These are phyloP conservation scores for Ptilonorhynchus violaceus DNA, from an alignment of 2,113 vertebrate species.

Conservation along the genomic window DNA sequence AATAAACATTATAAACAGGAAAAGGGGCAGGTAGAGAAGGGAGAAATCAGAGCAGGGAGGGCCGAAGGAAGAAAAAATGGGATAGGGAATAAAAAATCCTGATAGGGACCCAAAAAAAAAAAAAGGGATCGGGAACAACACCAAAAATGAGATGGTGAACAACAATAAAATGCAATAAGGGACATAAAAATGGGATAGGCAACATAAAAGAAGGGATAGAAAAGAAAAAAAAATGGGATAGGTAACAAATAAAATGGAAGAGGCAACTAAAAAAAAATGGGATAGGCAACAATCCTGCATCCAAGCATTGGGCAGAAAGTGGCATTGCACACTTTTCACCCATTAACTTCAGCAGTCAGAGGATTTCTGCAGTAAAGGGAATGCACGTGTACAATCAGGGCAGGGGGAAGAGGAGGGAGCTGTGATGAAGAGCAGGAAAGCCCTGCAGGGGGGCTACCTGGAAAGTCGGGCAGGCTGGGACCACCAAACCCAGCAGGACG, in stretches of 20 bases:
- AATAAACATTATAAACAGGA: neutral
- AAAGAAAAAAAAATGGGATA: neutral
- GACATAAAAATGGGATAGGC: neutral
- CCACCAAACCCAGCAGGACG: neutral
- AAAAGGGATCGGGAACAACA: neutral
- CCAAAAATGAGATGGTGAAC: neutral
- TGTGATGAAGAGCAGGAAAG: neutral
- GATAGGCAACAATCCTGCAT: neutral
- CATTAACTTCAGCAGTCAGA: neutral
- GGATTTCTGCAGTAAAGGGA: neutral
- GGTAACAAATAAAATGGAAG: neutral
- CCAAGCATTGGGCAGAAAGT: neutral
- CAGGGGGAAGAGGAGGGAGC: neutral
- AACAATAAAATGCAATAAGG: neutral
- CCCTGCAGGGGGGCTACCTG: neutral
- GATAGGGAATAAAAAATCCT: neutral
- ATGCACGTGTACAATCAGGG: fast-evolving
- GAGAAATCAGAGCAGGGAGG: fast-evolving
- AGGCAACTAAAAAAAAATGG: neutral
- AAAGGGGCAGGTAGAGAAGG: neutral
- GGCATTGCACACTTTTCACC: neutral
- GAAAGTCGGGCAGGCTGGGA: neutral
- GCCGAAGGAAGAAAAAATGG: neutral
- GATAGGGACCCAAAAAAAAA: neutral
- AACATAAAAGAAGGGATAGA: neutral